phyloP scores from a whole-genome alignment of 2,797 vertebrate genomes.

The Myotis myotis region DNA sequence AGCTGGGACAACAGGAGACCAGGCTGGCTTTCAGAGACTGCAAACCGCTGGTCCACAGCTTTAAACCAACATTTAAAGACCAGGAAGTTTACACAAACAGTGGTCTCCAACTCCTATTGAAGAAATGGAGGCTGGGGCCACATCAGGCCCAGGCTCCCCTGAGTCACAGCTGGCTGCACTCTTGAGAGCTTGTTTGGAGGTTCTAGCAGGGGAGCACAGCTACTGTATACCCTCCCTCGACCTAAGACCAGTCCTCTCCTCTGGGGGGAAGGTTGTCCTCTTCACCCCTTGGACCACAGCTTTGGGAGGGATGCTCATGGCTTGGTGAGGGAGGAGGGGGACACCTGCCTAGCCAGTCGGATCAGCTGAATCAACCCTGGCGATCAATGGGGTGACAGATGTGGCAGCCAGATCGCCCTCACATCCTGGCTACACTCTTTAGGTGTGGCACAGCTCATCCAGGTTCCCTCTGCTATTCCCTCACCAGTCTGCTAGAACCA shows the following conservation, averaged over 20 bases:
- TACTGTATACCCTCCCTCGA: no score
- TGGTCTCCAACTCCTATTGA: not conserved
- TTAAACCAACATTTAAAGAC: not conserved
- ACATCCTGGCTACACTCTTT: accelerated
- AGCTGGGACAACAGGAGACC: not conserved
- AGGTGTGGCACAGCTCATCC: not conserved
- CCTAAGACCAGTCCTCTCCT: no score
- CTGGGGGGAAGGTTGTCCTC: no score
- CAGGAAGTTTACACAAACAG: not conserved
- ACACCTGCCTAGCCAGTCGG: no score
- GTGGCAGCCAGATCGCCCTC: no score
- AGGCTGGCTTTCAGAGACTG: not conserved
- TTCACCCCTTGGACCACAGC: no score
- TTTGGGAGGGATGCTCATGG: no score
- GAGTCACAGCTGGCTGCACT: accelerated
- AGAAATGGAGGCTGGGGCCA: not conserved
- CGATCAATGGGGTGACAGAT: no score
- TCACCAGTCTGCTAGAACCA: not conserved
- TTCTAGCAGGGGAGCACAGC: no score
- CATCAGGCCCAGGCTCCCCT: accelerated
- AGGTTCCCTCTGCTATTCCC: not conserved
- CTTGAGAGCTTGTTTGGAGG: not conserved
- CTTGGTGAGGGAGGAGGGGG: no score
- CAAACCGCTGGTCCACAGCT: not conserved
- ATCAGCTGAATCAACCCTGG: no score